Evolutionary conservation across 1,140 invertebrate species (phyloP).

Genomic region (Wiebesia pumilae): DNA sequence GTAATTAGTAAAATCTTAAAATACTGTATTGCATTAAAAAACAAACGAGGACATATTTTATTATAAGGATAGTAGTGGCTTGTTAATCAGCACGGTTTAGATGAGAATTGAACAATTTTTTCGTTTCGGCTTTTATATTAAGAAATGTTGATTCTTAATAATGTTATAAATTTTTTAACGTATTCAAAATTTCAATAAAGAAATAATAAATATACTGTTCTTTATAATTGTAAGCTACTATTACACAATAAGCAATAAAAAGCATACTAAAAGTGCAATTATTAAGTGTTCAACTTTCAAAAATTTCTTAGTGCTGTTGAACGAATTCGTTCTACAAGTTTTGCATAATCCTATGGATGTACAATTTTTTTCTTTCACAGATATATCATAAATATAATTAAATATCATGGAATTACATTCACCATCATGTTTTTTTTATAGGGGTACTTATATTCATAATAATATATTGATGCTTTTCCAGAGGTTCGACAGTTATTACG

Average conservation of each 20-base stretch:
- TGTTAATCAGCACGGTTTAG: background rate
- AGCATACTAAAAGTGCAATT: background rate
- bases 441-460: background rate
- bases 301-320: background rate
- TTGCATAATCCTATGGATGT: background rate
- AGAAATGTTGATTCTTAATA: background rate
- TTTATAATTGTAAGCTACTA: background rate
- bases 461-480: conserved; percentile 53
- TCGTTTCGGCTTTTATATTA: too few species aligned
- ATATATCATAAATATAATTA: background rate
- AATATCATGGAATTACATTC: background rate
- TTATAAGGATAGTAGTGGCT: too few species aligned
- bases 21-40: background rate
- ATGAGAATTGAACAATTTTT: too few species aligned
- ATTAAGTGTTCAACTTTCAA: background rate
- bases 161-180: background rate
- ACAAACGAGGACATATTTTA: too few species aligned
- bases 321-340: background rate
- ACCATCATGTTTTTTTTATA: background rate
- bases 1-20: background rate
- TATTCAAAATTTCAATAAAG: background rate
- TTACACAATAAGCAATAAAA: background rate
- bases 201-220: background rate
- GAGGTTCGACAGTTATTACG: conserved; percentile 61
- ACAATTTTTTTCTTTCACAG: background rate